Evolutionary conservation across 2,797 vertebrate species (phyloP), one percentile per base, ranked within the genome.

Genomic region (Danio jaintianensis): DNA sequence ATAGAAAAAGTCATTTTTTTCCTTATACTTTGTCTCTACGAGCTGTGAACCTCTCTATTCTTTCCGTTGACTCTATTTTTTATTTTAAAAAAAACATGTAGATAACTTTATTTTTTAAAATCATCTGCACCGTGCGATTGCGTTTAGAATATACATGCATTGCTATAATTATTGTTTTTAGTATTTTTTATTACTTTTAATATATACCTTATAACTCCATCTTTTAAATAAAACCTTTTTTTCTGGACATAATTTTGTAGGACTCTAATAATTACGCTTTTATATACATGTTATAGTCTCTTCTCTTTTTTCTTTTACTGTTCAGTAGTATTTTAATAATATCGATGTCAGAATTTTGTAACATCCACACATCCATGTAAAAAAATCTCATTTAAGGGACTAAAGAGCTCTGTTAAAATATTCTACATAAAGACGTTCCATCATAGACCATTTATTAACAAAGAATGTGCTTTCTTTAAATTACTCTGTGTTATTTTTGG

Each of bases 101-200:
- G 85, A 94, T 93, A 92, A 94, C 93, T 79, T 91, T 85, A 84
- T 89, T 87, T 90, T 82, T 82, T 87, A 59, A 47, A 64, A 84
- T 82, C 87, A 84, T 93, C 92, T 91, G 89, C 92, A 94, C 91
- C 95, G 95, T 96, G 95, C 95, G 93, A 93, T 91, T 92, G 93
- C 93, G 94, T 82, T 91, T 91, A 93, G 91, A 92, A 90, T 92
- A 93, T 93, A 94, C 95, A 96, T 96, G 95, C 95, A 96, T 93
- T 92, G 91, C 79, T 85, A 86, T 84, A 61, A 78, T 86, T 80
- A 64, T 83, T 76, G 63, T 84, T 82, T 74, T 83, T 80, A 56
- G 75, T 80, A 79, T 74, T 78, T 76, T 79, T 71, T 7, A n/a
- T 7, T n/a, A 78, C 53, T 91, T 91, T 87, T 90, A 90, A 86